A percentile compares a stretch with the other conserved stretches of the same genome.
phyloP scores from a whole-genome alignment of 2,797 vertebrate species.

The Crax fasciolata region DNA sequence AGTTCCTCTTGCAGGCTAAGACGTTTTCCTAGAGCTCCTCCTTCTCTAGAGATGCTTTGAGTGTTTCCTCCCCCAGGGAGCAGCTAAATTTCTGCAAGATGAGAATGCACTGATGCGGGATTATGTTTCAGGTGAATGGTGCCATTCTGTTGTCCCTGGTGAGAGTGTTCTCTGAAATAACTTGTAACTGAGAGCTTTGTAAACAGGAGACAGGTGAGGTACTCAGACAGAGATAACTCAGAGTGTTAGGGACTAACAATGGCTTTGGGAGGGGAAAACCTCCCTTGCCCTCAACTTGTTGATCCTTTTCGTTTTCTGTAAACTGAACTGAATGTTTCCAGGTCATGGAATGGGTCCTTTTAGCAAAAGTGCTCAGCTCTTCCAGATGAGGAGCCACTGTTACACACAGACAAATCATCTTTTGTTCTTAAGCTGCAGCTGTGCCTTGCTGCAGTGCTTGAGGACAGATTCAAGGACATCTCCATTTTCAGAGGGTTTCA shows the following conservation, averaged over 20 bases:
- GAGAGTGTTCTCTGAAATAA: neutral
- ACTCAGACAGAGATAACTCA: neutral
- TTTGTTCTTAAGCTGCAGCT: constrained; percentile 13
- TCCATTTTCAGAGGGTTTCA: neutral
- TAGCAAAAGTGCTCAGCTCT: neutral
- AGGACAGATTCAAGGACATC: constrained; percentile 41
- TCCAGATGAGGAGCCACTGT: neutral
- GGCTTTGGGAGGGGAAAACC: neutral
- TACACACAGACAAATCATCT: neutral
- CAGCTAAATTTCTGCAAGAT: neutral
- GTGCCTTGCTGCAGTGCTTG: neutral
- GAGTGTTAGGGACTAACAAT: neutral
- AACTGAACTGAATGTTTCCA: neutral
- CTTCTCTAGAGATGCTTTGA: neutral
- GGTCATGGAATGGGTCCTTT: neutral
- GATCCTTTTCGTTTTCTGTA: neutral
- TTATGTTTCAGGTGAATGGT: neutral
- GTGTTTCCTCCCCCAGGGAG: neutral
- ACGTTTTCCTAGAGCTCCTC: neutral
- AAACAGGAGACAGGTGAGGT: neutral
- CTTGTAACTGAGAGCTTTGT: constrained; percentile 10
- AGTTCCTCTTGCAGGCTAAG: neutral
- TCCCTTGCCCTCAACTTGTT: neutral
- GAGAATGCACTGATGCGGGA: neutral
- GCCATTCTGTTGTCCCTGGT: neutral